Percentiles rank a stretch among this genome's conserved stretches.
These are phyloP conservation scores for Himalopsyche japonica DNA, from an alignment of 2,888 invertebrate species.

Conservation along the genomic window DNA sequence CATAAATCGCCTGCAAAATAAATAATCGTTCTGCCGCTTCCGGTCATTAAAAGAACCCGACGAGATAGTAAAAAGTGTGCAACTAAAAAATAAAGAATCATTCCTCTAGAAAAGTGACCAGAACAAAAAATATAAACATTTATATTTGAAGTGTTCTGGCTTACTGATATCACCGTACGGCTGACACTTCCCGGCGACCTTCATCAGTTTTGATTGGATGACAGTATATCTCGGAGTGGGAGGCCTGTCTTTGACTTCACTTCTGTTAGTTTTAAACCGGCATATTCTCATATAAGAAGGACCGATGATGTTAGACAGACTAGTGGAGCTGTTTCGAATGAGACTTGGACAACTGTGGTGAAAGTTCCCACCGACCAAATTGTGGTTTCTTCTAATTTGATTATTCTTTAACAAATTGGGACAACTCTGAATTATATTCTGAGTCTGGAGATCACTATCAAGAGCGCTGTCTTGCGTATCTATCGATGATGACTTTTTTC, in stretches of 20 bases:
- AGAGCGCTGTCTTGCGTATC: conserved; percentile 32
- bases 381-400: conserved; percentile 45
- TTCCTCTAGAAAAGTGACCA: background rate
- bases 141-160: conserved; percentile 16
- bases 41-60: background rate
- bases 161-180: conserved; percentile 34
- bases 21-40: background rate
- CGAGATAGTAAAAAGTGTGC: background rate
- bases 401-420: conserved; percentile 46
- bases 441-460: conserved; percentile 40
- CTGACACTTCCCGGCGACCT: conserved; percentile 7
- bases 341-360: conserved; percentile 40
- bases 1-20: too few relatives aligned
- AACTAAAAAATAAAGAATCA: background rate
- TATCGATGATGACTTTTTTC: conserved; percentile 43
- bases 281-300: conserved; percentile 23
- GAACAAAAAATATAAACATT: background rate
- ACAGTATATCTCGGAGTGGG: conserved; percentile 20
- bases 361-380: conserved; percentile 42
- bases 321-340: background rate
- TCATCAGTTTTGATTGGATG: conserved; percentile 15
- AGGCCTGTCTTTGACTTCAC: conserved; percentile 2
- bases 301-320: background rate
- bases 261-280: background rate
- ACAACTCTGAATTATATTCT: conserved; percentile 46